phyloP scores from a whole-genome alignment of 2,797 vertebrate species.

The Argentina silus region DNA sequence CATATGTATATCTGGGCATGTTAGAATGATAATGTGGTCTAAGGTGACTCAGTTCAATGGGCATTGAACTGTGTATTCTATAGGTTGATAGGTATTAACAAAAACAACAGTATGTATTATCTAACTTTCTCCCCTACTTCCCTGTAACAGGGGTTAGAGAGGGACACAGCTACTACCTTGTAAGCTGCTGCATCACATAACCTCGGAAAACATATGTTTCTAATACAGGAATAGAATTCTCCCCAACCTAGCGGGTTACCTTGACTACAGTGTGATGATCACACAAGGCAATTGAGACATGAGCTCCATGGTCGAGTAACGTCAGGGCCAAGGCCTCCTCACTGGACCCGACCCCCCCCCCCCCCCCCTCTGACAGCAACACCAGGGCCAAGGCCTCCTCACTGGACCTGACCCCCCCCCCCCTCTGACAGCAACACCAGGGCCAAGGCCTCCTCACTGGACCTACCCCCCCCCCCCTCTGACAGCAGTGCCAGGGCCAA shows the following conservation, averaged over 20 bases:
- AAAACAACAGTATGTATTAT: too few species aligned
- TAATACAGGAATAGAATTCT: constrained; percentile 28
- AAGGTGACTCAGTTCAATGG: constrained; percentile 12
- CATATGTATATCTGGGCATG: constrained; percentile 14
- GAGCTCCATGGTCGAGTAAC: constrained; percentile 2
- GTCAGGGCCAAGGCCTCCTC: not conserved
- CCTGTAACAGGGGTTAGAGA: not conserved
- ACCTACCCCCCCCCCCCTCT: constrained; percentile 25
- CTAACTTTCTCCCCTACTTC: not conserved
- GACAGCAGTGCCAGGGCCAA: constrained; percentile 42
- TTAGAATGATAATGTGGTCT: constrained; percentile 21
- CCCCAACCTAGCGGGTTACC: constrained; percentile 34
- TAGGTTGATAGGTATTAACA: not conserved
- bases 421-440: constrained; percentile 27
- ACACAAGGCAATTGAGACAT: constrained; percentile 19
- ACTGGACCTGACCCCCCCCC: constrained; percentile 22
- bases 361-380: constrained; percentile 28
- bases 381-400: not conserved
- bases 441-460: not conserved
- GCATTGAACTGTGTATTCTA: constrained; percentile 7
- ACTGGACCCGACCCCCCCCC: constrained; percentile 22
- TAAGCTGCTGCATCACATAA: not conserved
- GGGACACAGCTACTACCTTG: not conserved
- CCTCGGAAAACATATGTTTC: constrained; percentile 2
- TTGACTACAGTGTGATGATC: constrained; percentile 31